Conservation (phyloP, 2,113 vertebrate species). For the Stegastes partitus region DNA sequence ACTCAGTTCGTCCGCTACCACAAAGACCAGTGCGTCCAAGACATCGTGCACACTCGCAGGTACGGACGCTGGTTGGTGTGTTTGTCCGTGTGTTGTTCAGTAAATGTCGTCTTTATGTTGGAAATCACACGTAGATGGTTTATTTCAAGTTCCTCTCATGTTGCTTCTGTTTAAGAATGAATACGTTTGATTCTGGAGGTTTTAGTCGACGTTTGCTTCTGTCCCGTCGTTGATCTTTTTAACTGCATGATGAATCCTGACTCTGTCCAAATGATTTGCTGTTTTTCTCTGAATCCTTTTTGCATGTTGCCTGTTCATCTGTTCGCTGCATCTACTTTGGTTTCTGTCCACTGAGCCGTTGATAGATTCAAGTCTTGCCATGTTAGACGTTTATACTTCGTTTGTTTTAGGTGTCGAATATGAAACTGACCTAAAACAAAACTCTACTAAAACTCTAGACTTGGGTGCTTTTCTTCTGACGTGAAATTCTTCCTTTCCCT, state of each 20-base stretch:
- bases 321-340: not conserved
- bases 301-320: conserved; percentile 14
- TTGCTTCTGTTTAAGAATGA: not conserved
- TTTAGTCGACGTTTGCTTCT: not conserved
- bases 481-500: conserved; percentile 4
- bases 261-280: not conserved
- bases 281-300: conserved; percentile 2
- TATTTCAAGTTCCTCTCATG: no score
- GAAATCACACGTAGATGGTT: no score
- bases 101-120: not conserved
- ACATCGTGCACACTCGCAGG: conserved; percentile 92
- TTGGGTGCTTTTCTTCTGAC: conserved; percentile 38
- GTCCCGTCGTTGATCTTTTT: not conserved
- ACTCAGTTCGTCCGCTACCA: conserved; percentile 96
- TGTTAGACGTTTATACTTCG: not conserved
- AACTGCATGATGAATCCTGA: not conserved
- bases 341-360: not conserved
- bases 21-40: conserved; percentile 93
- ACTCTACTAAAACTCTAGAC: not conserved
- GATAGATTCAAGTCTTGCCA: not conserved
- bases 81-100: not conserved
- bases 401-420: not conserved
- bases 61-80: conserved; percentile 45
- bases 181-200: not conserved
- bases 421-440: not conserved